Percentiles rank a stretch among this genome's conserved stretches.
Evolutionary conservation across 2,113 vertebrate species (phyloP).

Genomic region (Ia io): DNA sequence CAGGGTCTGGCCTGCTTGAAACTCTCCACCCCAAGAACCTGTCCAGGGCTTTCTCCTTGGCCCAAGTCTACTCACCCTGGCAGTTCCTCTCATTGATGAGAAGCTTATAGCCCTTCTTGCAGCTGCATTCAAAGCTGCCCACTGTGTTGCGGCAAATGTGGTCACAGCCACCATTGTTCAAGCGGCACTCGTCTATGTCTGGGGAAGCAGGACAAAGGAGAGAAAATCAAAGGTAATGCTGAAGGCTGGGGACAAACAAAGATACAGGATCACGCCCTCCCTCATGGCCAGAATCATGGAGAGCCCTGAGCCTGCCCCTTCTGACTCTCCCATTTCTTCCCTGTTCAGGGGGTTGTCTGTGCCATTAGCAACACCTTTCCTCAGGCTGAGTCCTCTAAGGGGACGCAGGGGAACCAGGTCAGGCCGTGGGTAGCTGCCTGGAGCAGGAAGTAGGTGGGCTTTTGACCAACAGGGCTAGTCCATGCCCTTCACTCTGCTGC

Average conservation of each 20-base stretch:
- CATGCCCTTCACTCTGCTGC: neutral
- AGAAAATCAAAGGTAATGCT: neutral
- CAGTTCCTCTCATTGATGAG: conserved; percentile 97
- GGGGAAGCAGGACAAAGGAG: conserved; percentile 34
- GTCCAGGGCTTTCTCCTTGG: neutral
- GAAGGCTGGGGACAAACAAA: neutral
- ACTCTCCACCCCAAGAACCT: neutral
- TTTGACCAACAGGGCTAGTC: neutral
- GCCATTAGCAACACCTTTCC: neutral
- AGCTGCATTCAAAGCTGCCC: conserved; percentile 98
- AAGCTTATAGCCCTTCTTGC: conserved; percentile 97
- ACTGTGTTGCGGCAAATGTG: conserved; percentile 98
- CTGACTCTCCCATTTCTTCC: neutral
- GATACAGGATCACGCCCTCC: neutral
- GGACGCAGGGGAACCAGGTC: neutral
- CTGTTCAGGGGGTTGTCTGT: neutral
- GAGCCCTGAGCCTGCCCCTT: neutral
- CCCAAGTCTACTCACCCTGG: conserved; percentile 86
- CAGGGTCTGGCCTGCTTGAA: neutral
- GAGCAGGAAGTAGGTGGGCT: neutral
- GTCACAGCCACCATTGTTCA: conserved; percentile 97
- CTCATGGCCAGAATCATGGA: neutral
- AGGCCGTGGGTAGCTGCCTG: neutral
- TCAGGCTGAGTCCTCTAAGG: neutral
- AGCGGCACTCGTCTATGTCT: conserved; percentile 97